Evolutionary conservation across 2,888 invertebrate genomes (phyloP).

Genomic region (Deroplatys truncata): DNA sequence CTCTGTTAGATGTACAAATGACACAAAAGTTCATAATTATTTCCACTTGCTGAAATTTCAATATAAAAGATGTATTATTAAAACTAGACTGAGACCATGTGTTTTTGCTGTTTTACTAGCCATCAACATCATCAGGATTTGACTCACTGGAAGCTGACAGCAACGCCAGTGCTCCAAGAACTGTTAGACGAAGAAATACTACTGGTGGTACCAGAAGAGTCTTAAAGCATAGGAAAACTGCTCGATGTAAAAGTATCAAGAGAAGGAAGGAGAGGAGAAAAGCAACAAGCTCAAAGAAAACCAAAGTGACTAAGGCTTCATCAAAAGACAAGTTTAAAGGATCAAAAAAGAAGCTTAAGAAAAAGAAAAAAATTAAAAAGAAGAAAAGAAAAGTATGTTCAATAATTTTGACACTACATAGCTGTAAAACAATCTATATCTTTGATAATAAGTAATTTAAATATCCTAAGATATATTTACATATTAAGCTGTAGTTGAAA

Average conservation of each 20-base stretch:
- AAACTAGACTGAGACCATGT: not conserved
- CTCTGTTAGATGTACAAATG: no score
- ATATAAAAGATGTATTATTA: not conserved
- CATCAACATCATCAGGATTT: slow-evolving; percentile 45
- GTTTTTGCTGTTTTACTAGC: slow-evolving; percentile 34
- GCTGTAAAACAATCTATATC: no score
- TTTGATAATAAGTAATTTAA: no score
- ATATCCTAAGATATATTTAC: no score
- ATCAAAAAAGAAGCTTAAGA: slow-evolving; percentile 25
- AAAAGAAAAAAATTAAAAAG: slow-evolving; percentile 23
- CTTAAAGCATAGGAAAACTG: not conserved
- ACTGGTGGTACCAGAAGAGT: not conserved
- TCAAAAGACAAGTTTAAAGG: not conserved
- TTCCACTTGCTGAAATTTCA: not conserved
- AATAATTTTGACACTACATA: not conserved
- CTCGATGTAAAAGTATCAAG: not conserved
- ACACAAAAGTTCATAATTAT: no score
- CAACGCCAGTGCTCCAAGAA: not conserved
- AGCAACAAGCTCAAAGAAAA: slow-evolving; percentile 41
- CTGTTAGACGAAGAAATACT: not conserved
- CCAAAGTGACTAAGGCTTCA: slow-evolving; percentile 22
- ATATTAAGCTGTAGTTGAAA: no score
- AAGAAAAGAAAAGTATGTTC: slow-evolving; percentile 26
- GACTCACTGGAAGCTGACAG: slow-evolving; percentile 38
- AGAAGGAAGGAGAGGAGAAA: slow-evolving; percentile 30